Evolutionary conservation across 2,888 invertebrate species (phyloP).

Genomic region (Patella ulyssiponensis): DNA sequence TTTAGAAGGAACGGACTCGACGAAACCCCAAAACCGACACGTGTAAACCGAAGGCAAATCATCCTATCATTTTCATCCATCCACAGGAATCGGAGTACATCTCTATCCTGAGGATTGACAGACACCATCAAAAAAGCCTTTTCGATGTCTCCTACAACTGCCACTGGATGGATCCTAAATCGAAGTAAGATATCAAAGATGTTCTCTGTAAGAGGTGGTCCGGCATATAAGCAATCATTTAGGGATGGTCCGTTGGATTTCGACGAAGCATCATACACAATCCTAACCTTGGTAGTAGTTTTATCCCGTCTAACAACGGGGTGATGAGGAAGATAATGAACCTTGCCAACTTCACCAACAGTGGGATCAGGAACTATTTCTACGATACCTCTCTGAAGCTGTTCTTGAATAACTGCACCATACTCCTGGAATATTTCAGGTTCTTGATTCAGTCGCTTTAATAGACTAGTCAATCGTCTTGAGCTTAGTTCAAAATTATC

Average conservation of each 20-base stretch:
- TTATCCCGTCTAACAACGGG: not conserved
- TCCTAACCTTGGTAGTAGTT: not conserved
- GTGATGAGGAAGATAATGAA: not conserved
- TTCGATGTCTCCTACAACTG: not conserved
- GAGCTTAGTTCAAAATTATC: not conserved
- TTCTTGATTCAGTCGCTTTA: not conserved
- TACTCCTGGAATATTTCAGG: not conserved
- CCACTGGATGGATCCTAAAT: constrained; percentile 4
- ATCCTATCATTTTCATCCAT: not conserved
- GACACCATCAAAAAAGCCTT: not conserved
- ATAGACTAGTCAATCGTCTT: not conserved
- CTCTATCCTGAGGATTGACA: not conserved
- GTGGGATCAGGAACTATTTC: not conserved
- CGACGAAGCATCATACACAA: not conserved
- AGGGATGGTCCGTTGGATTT: not conserved
- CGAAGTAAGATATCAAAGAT: constrained; percentile 1
- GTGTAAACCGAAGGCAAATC: not conserved
- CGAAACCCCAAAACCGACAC: not conserved
- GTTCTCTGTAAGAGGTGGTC: constrained; percentile 6
- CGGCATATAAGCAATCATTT: no score
- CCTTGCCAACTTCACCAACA: not conserved
- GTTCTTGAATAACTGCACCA: constrained; percentile 2
- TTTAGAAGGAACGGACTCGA: not conserved
- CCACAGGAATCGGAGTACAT: not conserved
- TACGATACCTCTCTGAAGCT: not conserved